Conservation (phyloP, 2,888 invertebrate genomes). For the Tenthredo amoena region DNA sequence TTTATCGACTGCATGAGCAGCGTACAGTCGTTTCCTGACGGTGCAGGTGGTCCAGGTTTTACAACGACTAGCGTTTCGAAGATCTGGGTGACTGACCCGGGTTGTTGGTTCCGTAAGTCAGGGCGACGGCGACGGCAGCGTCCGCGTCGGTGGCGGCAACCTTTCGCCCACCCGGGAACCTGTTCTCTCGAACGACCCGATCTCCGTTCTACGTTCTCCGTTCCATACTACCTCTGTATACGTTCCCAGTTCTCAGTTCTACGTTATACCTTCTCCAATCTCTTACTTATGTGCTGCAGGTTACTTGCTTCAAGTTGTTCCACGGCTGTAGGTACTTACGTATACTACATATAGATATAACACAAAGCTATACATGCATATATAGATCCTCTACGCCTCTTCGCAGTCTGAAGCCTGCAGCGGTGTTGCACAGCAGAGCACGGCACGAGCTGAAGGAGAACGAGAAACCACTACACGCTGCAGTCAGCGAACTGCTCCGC, state of each 20-base stretch:
- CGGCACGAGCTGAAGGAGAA: conserved; percentile 4
- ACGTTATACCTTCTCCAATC: neutral
- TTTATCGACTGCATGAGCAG: neutral
- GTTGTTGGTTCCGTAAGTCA: neutral
- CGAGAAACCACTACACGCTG: conserved; percentile 3
- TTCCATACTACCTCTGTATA: neutral
- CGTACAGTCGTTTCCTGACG: neutral
- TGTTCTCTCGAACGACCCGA: conserved; percentile 33
- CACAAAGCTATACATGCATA: neutral
- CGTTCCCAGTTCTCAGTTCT: neutral
- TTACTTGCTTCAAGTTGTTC: neutral
- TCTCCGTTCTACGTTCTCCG: conserved; percentile 1
- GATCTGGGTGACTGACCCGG: conserved; percentile 39
- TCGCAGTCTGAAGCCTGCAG: neutral
- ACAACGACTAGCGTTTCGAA: conserved; percentile 15
- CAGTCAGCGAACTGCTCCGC: conserved; percentile 13
- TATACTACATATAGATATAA: neutral
- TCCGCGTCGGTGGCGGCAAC: conserved; percentile 3
- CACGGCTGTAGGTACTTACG: neutral
- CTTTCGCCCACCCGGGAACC: conserved; percentile 48
- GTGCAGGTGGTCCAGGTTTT: conserved; percentile 23
- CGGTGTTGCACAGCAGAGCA: neutral
- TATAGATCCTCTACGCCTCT: neutral
- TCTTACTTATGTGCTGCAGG: neutral
- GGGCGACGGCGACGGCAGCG: neutral